These are phyloP conservation scores for Drosophila histrio DNA, from an alignment of 2,888 invertebrate genomes.

Conservation along the genomic window DNA sequence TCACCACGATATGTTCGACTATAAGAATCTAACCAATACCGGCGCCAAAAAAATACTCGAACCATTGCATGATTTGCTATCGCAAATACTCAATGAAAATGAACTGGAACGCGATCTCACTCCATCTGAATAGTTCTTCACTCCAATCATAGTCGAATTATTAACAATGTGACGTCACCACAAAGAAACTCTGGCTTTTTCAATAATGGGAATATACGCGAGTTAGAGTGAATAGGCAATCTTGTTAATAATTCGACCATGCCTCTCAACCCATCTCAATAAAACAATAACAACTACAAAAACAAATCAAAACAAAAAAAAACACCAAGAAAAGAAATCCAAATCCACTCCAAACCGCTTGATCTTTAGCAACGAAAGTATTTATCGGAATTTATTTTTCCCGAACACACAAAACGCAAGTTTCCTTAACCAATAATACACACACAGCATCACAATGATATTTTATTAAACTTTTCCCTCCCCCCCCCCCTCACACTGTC, in stretches of 20 bases:
- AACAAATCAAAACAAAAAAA: neutral
- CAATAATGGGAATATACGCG: no score
- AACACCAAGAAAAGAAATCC: neutral
- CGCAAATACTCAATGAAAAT: conserved; percentile 91
- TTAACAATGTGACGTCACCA: neutral
- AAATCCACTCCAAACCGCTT: conserved; percentile 43
- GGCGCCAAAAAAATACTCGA: conserved; percentile 95
- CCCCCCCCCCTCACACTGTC: neutral
- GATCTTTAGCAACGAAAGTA: conserved; percentile 50
- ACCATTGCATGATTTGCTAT: conserved; percentile 91
- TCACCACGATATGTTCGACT: conserved; percentile 96
- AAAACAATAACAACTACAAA: neutral
- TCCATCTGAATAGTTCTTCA: conserved; percentile 87
- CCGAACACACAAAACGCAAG: conserved; percentile 40
- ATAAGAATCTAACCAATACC: conserved; percentile 92
- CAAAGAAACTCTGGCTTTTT: no score
- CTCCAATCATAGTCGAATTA: neutral
- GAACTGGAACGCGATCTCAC: conserved; percentile 90
- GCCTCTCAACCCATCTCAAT: neutral
- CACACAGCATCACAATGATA: conserved; percentile 34
- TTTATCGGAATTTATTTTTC: conserved; percentile 29
- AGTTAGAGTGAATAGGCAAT: neutral
- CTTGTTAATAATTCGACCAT: neutral
- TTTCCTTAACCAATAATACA: conserved; percentile 52
- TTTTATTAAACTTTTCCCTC: conserved; percentile 13